Evolutionary conservation across 2,888 invertebrate species (phyloP), one percentile per base, ranked within the genome.

Genomic region (Brenthis ino): DNA sequence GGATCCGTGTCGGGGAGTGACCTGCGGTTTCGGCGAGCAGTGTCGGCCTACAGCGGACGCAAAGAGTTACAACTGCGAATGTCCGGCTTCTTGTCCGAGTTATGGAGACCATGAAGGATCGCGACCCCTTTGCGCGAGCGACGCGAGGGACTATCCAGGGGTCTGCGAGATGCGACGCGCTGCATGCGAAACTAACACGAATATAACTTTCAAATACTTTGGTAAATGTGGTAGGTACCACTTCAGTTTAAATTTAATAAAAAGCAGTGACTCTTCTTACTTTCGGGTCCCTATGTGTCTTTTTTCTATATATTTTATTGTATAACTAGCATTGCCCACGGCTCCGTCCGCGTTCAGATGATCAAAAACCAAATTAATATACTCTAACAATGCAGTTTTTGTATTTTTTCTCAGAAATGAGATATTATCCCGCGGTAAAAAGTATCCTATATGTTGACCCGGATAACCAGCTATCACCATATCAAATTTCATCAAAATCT

Each of bases 71-170:
- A 94, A 94, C 81, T 98, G 97, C 90, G 95, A 96, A 83, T 97
- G 97, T 82, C 95, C 96, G 56, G 94, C 95, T 68, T 94, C 95
- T 72, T 98, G 98, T 84, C 96, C 96, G 67, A 95, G 94, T 84
- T 96, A 96, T 88, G 97, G 97, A 6, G 97, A 97, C 89, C 96
- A 96, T 89, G 94, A 95, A 75, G 96, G 96, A 70, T 96, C 96
- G 50, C 93, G 95, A 66, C 95, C 97, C 1, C 95, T 98, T 58
- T 98, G 98, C 86, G 96, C 97, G 85, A 93, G 95, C 81, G 97
- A 98, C 89, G 97, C 96, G 11, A 93, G 94, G 73, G 97, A 97
- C 84, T 98, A 98, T 86, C 94, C 94, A 69, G 97, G 96, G 82
- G 96, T 96, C 77, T 98, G 98, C 92, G 96, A 97, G 84, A 94